Base-by-base conservation (phyloP, 2,113 vertebrate genomes). In the Ceratotherium simum region DNA sequence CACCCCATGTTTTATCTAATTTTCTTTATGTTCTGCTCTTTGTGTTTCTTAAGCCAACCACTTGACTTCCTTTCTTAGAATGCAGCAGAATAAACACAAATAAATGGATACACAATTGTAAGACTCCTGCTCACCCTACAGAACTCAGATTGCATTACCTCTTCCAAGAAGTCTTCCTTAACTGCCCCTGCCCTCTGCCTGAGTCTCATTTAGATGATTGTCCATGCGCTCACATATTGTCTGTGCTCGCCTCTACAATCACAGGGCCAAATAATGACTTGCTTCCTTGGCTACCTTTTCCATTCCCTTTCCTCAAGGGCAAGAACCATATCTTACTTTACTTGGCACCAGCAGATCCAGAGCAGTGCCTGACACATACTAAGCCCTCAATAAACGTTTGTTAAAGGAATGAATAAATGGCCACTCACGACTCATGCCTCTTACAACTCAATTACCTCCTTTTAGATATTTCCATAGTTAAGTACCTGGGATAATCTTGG, bases 21-120 rank as follows among this genome's bases (percentile, higher is more conserved):
- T 94, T 97, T 96, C 67, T 73, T 83, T 81, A 72, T 79, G 62
- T 67, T 82, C 48, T 79, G 18, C 39, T 91, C 21, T 93, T 23
- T 56, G 31, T 89, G 51, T 62, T 75, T 60, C 81, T 76, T 65
- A 79, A 92, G 29, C 17, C 46, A 80, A 29, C 12, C 42, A 54
- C 18, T 70, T 81, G 65, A 27, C 36, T 96, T 64, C 23, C 72
- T 90, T 95, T 54, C 84, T 84, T 17, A 90, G 54, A 86, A 82
- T 56, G 60, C 42, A 46, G 46, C 69, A 51, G 21, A 18, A 90
- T 31, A 84, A 16, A 94, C 31, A 60, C 8, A 72, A 78, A 87
- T 60, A 85, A 94, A 58, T 78, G 39, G 16, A 95, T 60, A 84
- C 14, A 6, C 8, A 54, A 29, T 21, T 70, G 60, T 31, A 76